phyloP scores from a whole-genome alignment of 2,797 vertebrate species.

The Pterois miles region DNA sequence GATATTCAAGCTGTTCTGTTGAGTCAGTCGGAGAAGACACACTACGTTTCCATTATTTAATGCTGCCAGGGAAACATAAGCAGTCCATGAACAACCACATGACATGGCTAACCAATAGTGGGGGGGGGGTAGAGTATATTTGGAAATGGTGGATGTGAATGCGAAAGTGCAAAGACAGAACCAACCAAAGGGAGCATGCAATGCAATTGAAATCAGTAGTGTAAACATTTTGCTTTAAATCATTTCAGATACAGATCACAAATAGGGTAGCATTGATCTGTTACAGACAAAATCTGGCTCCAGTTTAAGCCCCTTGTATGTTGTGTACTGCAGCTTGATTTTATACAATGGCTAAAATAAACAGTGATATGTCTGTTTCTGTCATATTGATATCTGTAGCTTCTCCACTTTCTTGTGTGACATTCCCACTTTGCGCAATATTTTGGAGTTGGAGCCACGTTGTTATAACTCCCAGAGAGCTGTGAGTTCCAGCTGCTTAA shows the following conservation, averaged over 20 bases:
- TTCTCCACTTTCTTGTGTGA: background rate
- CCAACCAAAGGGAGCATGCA: background rate
- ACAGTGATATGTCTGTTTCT: background rate
- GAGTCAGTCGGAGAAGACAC: background rate
- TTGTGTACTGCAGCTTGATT: background rate
- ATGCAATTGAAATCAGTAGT: background rate
- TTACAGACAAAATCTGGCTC: background rate
- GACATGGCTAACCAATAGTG: background rate
- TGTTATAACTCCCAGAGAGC: conserved; percentile 35
- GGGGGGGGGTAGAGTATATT: background rate
- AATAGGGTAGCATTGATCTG: background rate
- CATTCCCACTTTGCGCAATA: conserved; percentile 38
- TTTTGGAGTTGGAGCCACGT: conserved; percentile 27
- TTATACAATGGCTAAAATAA: conserved; percentile 15
- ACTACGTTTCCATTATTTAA: background rate
- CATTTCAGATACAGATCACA: background rate
- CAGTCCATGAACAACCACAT: conserved; percentile 18
- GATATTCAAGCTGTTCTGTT: background rate
- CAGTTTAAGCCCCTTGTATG: background rate
- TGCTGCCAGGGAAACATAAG: background rate
- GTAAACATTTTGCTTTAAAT: background rate
- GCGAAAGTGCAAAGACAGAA: background rate
- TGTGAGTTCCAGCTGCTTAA: conserved; percentile 45
- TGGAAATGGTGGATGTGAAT: conserved; percentile 8
- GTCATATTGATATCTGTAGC: background rate